Percentiles rank a stretch among this genome's conserved stretches.
Conservation (phyloP, 2,113 vertebrate genomes). For the Recurvirostra avosetta region DNA sequence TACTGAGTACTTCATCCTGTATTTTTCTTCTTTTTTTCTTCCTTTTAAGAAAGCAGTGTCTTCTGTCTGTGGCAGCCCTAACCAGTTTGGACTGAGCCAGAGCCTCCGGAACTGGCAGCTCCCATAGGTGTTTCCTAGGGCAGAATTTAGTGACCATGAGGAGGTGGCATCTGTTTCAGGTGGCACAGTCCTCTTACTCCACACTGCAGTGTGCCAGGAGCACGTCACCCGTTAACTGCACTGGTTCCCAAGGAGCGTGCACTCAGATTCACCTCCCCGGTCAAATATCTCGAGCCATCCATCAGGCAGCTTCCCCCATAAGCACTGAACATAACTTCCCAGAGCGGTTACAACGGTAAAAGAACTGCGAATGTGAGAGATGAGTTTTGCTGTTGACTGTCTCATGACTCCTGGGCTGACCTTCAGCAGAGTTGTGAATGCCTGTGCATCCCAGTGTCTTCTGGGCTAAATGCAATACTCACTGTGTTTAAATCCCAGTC, state of each 20-base stretch:
- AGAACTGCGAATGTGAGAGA: background rate
- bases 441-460: background rate
- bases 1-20: background rate
- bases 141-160: background rate
- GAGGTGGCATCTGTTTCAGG: background rate
- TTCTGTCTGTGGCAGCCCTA: background rate
- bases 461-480: background rate
- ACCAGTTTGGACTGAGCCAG: background rate
- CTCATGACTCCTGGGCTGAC: background rate
- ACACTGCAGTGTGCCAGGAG: background rate
- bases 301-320: background rate
- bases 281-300: background rate
- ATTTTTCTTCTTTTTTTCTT: background rate
- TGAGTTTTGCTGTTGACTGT: background rate
- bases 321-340: background rate
- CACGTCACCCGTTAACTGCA: background rate
- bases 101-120: background rate
- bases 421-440: background rate
- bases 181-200: background rate
- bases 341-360: fast-evolving
- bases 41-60: background rate
- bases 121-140: background rate
- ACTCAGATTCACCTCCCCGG: background rate
- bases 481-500: background rate
- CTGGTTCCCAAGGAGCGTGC: background rate